phyloP scores from a whole-genome alignment of 2,888 invertebrate genomes.

The Dasysyrphus albostriatus region DNA sequence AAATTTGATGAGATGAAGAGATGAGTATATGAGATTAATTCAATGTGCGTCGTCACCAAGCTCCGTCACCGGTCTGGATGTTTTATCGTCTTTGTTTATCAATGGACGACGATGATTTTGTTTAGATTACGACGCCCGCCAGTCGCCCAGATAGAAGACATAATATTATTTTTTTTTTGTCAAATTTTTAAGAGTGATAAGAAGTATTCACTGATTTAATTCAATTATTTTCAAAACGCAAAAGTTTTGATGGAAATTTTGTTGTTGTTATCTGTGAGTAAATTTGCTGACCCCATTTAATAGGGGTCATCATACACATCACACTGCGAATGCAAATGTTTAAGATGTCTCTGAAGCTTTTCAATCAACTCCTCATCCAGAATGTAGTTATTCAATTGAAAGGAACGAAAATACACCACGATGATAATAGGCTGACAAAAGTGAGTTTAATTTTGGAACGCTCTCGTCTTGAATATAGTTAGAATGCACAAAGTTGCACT shows the following conservation, averaged over 20 bases:
- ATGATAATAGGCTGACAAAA: slow-evolving; percentile 38
- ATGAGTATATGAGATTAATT: not conserved
- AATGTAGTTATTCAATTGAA: slow-evolving; percentile 46
- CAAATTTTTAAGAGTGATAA: slow-evolving; percentile 36
- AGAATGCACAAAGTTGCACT: not conserved
- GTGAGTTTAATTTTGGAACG: slow-evolving; percentile 38
- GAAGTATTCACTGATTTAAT: not conserved
- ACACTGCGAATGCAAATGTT: slow-evolving; percentile 53
- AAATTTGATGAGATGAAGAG: not conserved
- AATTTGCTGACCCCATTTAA: slow-evolving; percentile 38
- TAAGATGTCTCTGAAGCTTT: slow-evolving; percentile 37
- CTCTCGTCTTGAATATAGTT: slow-evolving; percentile 2
- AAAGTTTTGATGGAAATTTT: slow-evolving; percentile 25
- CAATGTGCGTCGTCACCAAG: not conserved
- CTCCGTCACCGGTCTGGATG: not conserved
- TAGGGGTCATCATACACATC: slow-evolving; percentile 40
- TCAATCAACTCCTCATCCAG: slow-evolving; percentile 24
- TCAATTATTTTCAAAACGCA: slow-evolving; percentile 13
- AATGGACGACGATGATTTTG: not conserved
- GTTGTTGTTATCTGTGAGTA: slow-evolving; percentile 11
- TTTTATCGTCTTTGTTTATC: not conserved
- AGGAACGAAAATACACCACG: slow-evolving; percentile 26
- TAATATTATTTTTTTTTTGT: not conserved
- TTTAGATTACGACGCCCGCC: not conserved
- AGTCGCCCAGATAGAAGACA: not conserved